phyloP scores from a whole-genome alignment of 2,888 invertebrate genomes.

The Rhimphoctona megacephalus region DNA sequence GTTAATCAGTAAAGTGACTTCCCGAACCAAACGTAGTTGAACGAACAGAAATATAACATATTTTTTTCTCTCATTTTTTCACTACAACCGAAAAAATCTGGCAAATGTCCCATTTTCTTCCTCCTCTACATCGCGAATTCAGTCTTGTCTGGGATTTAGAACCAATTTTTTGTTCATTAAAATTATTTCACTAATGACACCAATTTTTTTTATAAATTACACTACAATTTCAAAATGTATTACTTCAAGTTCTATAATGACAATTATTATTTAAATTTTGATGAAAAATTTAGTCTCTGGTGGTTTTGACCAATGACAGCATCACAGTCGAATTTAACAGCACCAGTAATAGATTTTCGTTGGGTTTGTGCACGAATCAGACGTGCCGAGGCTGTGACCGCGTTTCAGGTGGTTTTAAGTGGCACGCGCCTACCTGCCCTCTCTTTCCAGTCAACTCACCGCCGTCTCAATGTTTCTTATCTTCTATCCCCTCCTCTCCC shows the following conservation, averaged over 20 bases:
- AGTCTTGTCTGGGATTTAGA: background rate
- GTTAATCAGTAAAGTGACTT: background rate
- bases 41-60: background rate
- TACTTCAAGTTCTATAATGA: background rate
- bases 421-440: slow-evolving; percentile 83
- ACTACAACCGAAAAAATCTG: background rate
- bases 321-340: slow-evolving; percentile 35
- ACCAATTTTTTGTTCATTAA: background rate
- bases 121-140: background rate
- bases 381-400: slow-evolving; percentile 84
- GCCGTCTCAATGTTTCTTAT: slow-evolving; percentile 48
- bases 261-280: background rate
- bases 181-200: background rate
- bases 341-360: slow-evolving; percentile 56
- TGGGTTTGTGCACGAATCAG: slow-evolving; percentile 74
- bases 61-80: background rate
- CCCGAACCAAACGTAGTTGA: background rate
- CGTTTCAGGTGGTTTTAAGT: slow-evolving; percentile 83
- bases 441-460: slow-evolving; percentile 69
- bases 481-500: slow-evolving; percentile 56
- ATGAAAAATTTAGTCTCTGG: background rate
- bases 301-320: slow-evolving; percentile 23
- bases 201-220: background rate
- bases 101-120: background rate
- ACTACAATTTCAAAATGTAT: background rate